Conservation (phyloP, 2,888 invertebrate genomes). For the Oeneis ivallda region DNA sequence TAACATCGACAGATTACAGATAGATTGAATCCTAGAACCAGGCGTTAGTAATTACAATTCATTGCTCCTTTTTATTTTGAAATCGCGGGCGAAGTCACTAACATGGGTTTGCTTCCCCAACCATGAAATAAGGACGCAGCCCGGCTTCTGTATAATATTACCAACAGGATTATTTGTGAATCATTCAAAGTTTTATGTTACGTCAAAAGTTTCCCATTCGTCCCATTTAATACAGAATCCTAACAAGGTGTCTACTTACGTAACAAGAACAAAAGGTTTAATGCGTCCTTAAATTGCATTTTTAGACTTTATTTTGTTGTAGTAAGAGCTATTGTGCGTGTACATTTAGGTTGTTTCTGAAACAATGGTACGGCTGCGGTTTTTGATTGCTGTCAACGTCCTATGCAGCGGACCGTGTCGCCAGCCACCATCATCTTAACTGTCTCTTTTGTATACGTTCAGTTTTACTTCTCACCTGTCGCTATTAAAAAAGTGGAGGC, state of each 20-base stretch:
- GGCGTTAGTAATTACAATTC: too few species aligned
- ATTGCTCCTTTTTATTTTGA: not conserved
- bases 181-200: slow-evolving; percentile 29
- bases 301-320: slow-evolving; percentile 26
- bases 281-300: slow-evolving; percentile 1
- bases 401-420: slow-evolving; percentile 63
- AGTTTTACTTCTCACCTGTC: slow-evolving; percentile 35
- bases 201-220: slow-evolving; percentile 26
- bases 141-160: slow-evolving; percentile 22
- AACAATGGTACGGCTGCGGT: slow-evolving; percentile 67
- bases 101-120: not conserved
- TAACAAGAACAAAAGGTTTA: slow-evolving; percentile 25
- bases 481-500: slow-evolving; percentile 16
- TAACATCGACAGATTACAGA: too few species aligned
- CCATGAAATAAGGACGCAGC: slow-evolving; percentile 13
- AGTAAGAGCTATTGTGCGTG: slow-evolving; percentile 32
- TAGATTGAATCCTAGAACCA: too few species aligned
- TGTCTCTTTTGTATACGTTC: slow-evolving; percentile 37
- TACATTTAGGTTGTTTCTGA: slow-evolving; percentile 47
- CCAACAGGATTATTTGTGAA: slow-evolving; percentile 26
- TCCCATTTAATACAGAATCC: slow-evolving; percentile 30
- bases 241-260: slow-evolving; percentile 39
- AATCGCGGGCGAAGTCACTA: not conserved
- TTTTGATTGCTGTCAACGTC: slow-evolving; percentile 73
- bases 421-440: slow-evolving; percentile 44